Evolutionary conservation across 2,888 invertebrate species (phyloP).

Genomic region (Nomada fabriciana): DNA sequence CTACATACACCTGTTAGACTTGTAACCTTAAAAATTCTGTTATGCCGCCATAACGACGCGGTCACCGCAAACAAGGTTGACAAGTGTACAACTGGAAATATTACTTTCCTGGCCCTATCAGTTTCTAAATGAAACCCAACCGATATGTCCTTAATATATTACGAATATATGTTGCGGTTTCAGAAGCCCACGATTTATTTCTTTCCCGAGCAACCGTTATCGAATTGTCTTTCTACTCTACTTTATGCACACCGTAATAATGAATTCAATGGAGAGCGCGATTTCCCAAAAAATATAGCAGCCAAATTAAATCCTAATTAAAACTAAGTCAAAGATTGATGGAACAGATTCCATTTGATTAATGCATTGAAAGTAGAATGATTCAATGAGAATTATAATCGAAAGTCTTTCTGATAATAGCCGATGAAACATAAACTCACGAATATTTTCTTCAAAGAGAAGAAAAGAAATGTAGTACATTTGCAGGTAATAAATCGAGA

Average conservation of each 20-base stretch:
- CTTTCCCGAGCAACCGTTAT: not conserved
- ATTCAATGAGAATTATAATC: not conserved
- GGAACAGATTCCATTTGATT: not conserved
- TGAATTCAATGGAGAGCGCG: too few relatives aligned
- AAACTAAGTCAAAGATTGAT: not conserved
- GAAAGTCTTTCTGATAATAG: not conserved
- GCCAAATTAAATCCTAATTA: not conserved
- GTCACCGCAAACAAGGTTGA: constrained; percentile 55
- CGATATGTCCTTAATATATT: constrained; percentile 38
- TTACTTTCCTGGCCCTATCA: constrained; percentile 40
- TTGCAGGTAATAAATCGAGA: not conserved
- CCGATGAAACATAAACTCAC: not conserved
- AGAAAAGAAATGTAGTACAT: not conserved
- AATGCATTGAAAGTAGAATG: not conserved
- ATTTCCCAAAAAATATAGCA: not conserved
- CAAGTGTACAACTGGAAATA: constrained; percentile 47
- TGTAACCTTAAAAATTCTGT: constrained; percentile 58
- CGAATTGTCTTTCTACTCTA: not conserved
- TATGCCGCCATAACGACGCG: constrained; percentile 42
- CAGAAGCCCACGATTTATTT: constrained; percentile 4
- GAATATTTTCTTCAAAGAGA: not conserved
- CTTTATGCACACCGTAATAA: not conserved
- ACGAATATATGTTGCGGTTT: constrained; percentile 39
- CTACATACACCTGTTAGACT: constrained; percentile 9
- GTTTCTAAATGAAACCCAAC: constrained; percentile 54